A percentile compares a stretch with the other conserved stretches of the same genome.
These are phyloP conservation scores for Marcusenius ussheri DNA, from an alignment of 2,113 vertebrate species.

Conservation along the genomic window DNA sequence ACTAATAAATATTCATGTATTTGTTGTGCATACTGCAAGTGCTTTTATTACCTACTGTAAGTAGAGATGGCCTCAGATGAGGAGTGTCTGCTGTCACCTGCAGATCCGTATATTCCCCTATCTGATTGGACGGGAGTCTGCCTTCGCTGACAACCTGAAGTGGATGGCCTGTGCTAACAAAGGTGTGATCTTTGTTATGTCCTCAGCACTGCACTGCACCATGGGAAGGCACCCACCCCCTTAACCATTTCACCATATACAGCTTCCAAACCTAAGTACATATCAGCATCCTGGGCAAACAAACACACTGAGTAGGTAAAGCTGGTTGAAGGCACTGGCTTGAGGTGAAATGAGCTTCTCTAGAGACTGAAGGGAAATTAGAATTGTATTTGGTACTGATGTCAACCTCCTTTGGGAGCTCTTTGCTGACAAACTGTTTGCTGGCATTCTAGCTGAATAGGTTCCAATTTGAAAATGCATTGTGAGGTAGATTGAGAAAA, in stretches of 20 bases:
- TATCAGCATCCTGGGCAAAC: neutral
- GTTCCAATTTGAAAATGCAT: slow-evolving; percentile 33
- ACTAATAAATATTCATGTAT: neutral
- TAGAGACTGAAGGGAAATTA: neutral
- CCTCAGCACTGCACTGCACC: neutral
- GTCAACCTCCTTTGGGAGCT: slow-evolving; percentile 52
- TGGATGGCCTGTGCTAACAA: slow-evolving; percentile 99
- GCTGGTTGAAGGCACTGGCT: slow-evolving; percentile 21
- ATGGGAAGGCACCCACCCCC: slow-evolving; percentile 14
- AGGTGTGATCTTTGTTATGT: slow-evolving; percentile 63
- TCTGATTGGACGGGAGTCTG: slow-evolving; percentile 93
- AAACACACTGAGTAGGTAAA: slow-evolving; percentile 31
- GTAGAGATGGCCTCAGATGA: neutral
- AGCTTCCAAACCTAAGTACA: neutral
- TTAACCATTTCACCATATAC: neutral
- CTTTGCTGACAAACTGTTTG: slow-evolving; percentile 30
- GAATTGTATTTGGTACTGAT: slow-evolving; percentile 19
- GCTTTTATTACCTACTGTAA: neutral
- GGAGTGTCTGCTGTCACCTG: slow-evolving; percentile 31
- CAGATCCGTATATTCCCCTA: slow-evolving; percentile 97
- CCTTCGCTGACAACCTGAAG: slow-evolving; percentile 96
- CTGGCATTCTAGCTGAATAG: slow-evolving; percentile 41
- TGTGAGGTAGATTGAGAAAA: slow-evolving; percentile 29
- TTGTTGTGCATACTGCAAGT: neutral
- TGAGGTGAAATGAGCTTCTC: neutral